Base-by-base conservation (phyloP, 2,797 vertebrate species). In the Euthynnus affinis region DNA sequence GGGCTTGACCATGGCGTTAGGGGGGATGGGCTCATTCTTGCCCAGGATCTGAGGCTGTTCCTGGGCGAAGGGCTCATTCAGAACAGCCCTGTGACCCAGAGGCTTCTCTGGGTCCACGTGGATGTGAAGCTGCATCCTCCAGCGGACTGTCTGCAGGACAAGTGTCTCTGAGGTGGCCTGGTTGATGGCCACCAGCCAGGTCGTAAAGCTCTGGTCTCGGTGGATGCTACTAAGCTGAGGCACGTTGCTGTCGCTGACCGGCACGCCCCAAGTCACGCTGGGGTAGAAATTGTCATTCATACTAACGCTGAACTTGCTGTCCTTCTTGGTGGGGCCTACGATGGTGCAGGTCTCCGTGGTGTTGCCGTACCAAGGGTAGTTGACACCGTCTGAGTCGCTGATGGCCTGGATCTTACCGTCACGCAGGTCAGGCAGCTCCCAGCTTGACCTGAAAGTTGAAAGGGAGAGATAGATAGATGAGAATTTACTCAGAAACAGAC, bases 221-320 rank as follows among this genome's bases (percentile, higher is more conserved):
- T 93, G 95, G 93, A 99, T 98, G 92, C 95, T 96, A 34, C 96
- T 99, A 66, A 99, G 97, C 89, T 96, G 96, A 87, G 98, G 95
- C 93, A 96, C 95, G 8, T 97, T 99, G 94, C 97, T 97, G 89
- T 98, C 97, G 1, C 97, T 97, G 89, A 99, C 96, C 0, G 98
- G 98, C 87, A 99, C 96, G 0, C 97, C 97, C 98, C 98, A 99
- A 20, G 98, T 99, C 92, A 99, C 98, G 1, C 98, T 99, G 34
- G 98, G 98, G 94, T 99, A 99, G 86, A 99, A 99, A 91, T 99
- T 99, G 93, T 99, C 98, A 2, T 99, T 99, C 98, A 99, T 99
- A 90, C 97, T 99, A 89, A 99, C 96, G 4, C 93, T 96, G 94
- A 99, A 98, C 90, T 94, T 97, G 93, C 94, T 96, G 83, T 98